Base-by-base conservation (phyloP, 2,888 invertebrate species). In the Cybosia mesomella region DNA sequence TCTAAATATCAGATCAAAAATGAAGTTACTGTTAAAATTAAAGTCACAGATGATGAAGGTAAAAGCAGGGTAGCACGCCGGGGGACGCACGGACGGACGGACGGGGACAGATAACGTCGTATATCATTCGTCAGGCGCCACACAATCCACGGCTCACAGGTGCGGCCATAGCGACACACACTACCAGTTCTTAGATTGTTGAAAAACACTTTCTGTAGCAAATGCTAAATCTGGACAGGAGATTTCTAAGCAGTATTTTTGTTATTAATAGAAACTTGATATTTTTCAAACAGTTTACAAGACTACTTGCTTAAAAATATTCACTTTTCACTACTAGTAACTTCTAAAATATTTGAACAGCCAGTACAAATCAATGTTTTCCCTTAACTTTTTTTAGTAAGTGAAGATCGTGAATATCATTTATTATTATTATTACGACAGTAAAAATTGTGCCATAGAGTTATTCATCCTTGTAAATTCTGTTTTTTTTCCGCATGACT, bases 61-160 rank as follows among this genome's bases (percentile, higher is more conserved):
- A 55, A 22, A 15, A 55, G 13, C 13, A 55, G 24, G 54, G 24
- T 55, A 24, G 24, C 21, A 22, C 15, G 5, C 2, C 22, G 24
- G 54, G 54, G 15, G 21, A 22, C 54, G 54, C 22, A 24, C 54
- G 54, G 54, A 21, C 54, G 54, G 24, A 55, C 54, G 54, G 54
- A 54, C 22, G 54, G 54, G 43, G 54, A 13, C 54, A 24, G 54
- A 55, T 55, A 55, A 55, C 54, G 54, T 55, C 54, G 54, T 55
- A 24, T 55, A 24, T 55, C 54, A 55, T 55, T 55, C 22, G 54
- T 55, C 54, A 55, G 54, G 22, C 22, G 54, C 22, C 13, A 24
- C 5, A 55, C 15, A 55, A 24, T 49, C 49, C 49, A 0, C 49
- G 18, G 49, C 49, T 49, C 8, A 34, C 49, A 49, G 49, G 49